Evolutionary conservation across 2,113 vertebrate species (phyloP), one percentile per base, ranked within the genome.

Genomic region (Furnarius figulus): DNA sequence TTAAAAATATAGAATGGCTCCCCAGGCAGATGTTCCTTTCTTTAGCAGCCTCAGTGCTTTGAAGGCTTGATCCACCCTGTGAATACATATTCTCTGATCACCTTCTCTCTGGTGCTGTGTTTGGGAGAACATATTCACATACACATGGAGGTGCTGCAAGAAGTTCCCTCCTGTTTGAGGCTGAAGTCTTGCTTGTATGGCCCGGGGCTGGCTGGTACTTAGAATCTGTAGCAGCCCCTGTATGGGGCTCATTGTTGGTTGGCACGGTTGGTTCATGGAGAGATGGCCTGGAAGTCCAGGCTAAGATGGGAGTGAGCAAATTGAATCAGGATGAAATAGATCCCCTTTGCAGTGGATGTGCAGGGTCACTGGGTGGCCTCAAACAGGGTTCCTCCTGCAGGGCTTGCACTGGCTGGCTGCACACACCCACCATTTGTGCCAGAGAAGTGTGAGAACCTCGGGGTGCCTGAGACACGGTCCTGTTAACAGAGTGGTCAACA

Each of bases 41-140:
- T 47, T 63, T 47, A 24, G 47, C 12, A 55, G 10, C 28, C 31
- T 80, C 67, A 37, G 5, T 40, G 53, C 3, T 39, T 9, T 63
- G 58, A 81, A 85, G 77, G 21, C 35, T 79, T 44, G 28, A 35
- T 50, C 40, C 1, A 27, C 30, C 21, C 11, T 88, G 33, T 78
- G 35, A 39, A 10, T 37, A 10, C 6, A 0, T 39, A 2, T 19
- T 31, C 33, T 33, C 23, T 22, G 7, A 31, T 62, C 2, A 3
- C 17, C 7, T 39, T 27, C 9, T 55, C 0, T 44, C 23, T 37
- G 18, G 4, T 39, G 37, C 18, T 16, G 8, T 63, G n/a, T 87
- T 53, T 44, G 35, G 35, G 31, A 5, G 79, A 40, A 70, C 6
- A 7, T 40, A 58, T 49, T 50, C 35, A 16, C 10, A 2, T 15